Evolutionary conservation across 2,888 invertebrate species (phyloP).

Genomic region (Euclidia mi): DNA sequence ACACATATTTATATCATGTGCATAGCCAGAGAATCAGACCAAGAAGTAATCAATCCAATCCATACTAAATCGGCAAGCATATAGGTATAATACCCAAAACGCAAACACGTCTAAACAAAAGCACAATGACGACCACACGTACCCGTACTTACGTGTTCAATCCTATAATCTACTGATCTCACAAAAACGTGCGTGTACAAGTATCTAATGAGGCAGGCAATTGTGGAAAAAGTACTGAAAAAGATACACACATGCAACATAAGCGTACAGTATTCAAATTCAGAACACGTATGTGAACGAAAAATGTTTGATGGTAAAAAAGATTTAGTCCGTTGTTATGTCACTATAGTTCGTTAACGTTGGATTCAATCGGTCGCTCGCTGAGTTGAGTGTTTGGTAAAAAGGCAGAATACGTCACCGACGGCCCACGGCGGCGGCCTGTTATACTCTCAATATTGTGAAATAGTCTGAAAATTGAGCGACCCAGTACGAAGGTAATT

Average conservation of each 20-base stretch:
- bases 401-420: conserved; percentile 52
- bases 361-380: conserved; percentile 63
- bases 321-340: conserved; percentile 58
- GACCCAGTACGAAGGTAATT: too few relatives aligned
- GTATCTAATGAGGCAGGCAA: conserved; percentile 40
- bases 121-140: too few relatives aligned
- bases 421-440: conserved; percentile 27
- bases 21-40: too few relatives aligned
- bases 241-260: conserved; percentile 9
- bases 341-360: conserved; percentile 71
- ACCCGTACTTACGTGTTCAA: background rate
- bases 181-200: conserved; percentile 5
- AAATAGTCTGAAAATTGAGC: conserved; percentile 5
- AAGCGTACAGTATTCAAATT: conserved; percentile 50
- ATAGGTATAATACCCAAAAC: too few relatives aligned
- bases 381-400: conserved; percentile 57
- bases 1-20: too few relatives aligned
- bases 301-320: conserved; percentile 65
- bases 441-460: conserved; percentile 30
- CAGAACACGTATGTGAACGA: conserved; percentile 47
- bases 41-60: too few relatives aligned
- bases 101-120: too few relatives aligned
- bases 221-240: conserved; percentile 16
- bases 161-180: background rate
- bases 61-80: too few relatives aligned